Evolutionary conservation across 1,140 invertebrate genomes (phyloP).

Genomic region (Calosoma granatense): DNA sequence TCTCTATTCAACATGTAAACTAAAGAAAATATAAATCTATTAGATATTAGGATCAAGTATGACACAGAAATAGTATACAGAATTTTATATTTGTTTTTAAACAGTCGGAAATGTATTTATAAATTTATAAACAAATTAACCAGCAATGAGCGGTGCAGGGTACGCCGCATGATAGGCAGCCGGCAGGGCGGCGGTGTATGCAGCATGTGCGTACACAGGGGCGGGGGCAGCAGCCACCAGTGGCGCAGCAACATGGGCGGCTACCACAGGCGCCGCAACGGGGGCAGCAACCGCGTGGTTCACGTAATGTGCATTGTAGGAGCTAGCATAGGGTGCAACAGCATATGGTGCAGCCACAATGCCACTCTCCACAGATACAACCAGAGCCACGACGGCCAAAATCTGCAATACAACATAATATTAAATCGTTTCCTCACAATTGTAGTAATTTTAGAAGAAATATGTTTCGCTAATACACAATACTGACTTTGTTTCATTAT

Average conservation of each 20-base stretch:
- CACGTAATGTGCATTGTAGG: constrained; percentile 12
- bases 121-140: too few species aligned
- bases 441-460: too few species aligned
- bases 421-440: not conserved
- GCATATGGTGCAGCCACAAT: constrained; percentile 9
- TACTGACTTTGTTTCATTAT: too few species aligned
- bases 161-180: not conserved
- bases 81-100: too few species aligned
- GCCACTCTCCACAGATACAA: constrained; percentile 1
- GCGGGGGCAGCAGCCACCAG: constrained; percentile 2
- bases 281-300: constrained; percentile 14
- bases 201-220: not conserved
- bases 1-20: too few species aligned
- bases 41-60: too few species aligned
- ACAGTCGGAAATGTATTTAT: too few species aligned
- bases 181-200: not conserved
- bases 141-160: not conserved
- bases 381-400: constrained; percentile 2
- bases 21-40: too few species aligned
- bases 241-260: not conserved
- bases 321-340: constrained; percentile 12
- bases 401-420: not conserved
- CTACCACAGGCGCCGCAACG: constrained; percentile 8
- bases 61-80: too few species aligned
- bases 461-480: too few species aligned